Percentiles rank a stretch among this genome's conserved stretches.
Conservation (phyloP, 2,113 vertebrate species). For the Halcyon malimbica region DNA sequence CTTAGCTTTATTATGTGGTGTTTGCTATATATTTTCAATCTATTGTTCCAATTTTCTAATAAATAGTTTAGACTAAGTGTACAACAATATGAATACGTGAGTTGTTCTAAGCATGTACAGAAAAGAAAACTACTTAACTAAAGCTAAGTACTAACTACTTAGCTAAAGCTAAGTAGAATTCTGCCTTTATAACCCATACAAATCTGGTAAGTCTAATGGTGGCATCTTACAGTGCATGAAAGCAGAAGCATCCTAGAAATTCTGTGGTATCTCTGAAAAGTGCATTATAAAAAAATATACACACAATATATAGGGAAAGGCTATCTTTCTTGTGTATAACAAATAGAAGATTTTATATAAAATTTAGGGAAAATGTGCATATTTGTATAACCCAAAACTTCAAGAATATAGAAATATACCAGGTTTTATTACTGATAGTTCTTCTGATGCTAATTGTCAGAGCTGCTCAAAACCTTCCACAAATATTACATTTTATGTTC, state of each 20-base stretch:
- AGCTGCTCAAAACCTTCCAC: not conserved
- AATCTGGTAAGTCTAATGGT: not conserved
- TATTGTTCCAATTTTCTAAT: not conserved
- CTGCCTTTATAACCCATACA: not conserved
- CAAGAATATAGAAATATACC: not conserved
- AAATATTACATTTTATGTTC: not conserved
- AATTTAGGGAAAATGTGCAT: not conserved
- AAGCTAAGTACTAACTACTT: not conserved
- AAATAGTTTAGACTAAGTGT: not conserved
- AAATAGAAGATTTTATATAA: not conserved
- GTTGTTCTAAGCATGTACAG: not conserved
- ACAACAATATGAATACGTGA: not conserved
- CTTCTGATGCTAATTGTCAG: not conserved
- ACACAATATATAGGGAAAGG: not conserved
- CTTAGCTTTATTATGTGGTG: not conserved
- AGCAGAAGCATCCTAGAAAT: not conserved
- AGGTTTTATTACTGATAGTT: not conserved
- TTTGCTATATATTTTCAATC: not conserved
- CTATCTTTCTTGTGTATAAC: not conserved
- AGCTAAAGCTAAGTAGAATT: not conserved
- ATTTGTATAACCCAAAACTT: not conserved
- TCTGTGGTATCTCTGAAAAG: not conserved
- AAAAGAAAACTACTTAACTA: not conserved
- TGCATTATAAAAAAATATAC: not conserved
- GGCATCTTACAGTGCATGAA: not conserved